Evolutionary conservation across 2,888 invertebrate genomes (phyloP).

Genomic region (Tipula vernalis): DNA sequence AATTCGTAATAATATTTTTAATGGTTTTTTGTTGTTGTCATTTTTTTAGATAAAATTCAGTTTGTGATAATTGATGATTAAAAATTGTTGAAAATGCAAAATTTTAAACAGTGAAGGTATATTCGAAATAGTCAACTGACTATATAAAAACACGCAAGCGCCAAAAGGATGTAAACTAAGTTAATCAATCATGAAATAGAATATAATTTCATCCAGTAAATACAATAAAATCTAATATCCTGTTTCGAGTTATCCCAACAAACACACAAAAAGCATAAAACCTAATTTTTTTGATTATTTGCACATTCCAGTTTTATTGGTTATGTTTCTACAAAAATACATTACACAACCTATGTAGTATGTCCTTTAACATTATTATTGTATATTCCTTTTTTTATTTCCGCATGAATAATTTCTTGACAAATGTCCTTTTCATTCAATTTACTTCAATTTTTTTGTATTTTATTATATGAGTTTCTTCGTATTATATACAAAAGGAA

Average conservation of each 20-base stretch:
- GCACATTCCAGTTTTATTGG: neutral
- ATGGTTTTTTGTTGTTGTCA: neutral
- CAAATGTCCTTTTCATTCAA: conserved; percentile 4
- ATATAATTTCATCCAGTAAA: neutral
- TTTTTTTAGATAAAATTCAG: neutral
- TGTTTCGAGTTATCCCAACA: neutral
- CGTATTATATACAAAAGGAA: neutral
- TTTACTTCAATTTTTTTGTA: neutral
- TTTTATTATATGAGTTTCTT: neutral
- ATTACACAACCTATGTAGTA: neutral
- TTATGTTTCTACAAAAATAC: neutral
- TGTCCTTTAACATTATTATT: neutral
- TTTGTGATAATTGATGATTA: too few species aligned
- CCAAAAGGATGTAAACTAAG: neutral
- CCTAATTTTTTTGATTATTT: neutral
- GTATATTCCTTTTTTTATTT: neutral
- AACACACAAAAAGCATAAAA: neutral
- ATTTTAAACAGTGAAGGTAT: too few species aligned
- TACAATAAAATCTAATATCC: neutral
- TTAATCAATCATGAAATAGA: neutral
- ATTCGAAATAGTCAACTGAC: neutral
- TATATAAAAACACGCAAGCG: neutral
- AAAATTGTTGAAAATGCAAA: too few species aligned
- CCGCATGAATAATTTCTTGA: neutral
- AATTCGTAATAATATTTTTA: neutral